Evolutionary conservation across 2,797 vertebrate species (phyloP).

Genomic region (Fundulus diaphanus): DNA sequence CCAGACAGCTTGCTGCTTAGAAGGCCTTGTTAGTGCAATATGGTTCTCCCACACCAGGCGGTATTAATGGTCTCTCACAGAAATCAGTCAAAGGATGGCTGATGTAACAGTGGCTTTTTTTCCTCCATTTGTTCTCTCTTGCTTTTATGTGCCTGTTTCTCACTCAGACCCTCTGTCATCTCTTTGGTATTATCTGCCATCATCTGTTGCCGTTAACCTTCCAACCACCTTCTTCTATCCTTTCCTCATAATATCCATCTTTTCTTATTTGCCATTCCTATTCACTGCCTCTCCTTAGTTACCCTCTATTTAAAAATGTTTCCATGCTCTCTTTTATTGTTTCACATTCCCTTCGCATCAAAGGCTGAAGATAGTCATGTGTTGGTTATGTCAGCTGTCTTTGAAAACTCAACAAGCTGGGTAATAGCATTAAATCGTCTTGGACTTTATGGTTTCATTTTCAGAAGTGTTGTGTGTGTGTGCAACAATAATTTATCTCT

Average conservation of each 20-base stretch:
- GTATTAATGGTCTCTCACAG: slow-evolving; percentile 61
- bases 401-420: slow-evolving; percentile 15
- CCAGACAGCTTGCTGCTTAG: slow-evolving; percentile 55
- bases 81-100: slow-evolving; percentile 45
- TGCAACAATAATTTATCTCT: neutral
- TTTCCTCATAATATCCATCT: neutral
- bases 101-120: slow-evolving; percentile 32
- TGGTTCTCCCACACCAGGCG: slow-evolving; percentile 44
- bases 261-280: slow-evolving; percentile 1
- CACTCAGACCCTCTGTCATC: slow-evolving; percentile 12
- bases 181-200: slow-evolving; percentile 12
- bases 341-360: neutral
- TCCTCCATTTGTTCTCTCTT: slow-evolving; percentile 21
- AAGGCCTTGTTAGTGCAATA: slow-evolving; percentile 56
- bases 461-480: slow-evolving; percentile 1
- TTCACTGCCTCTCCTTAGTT: neutral
- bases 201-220: slow-evolving; percentile 13
- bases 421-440: slow-evolving; percentile 8
- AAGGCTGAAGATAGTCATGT: slow-evolving; percentile 16
- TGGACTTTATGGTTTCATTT: neutral
- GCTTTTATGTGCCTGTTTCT: slow-evolving; percentile 31
- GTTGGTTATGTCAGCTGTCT: slow-evolving; percentile 31
- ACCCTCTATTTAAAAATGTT: neutral
- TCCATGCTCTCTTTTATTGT: neutral
- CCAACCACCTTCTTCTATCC: neutral